These are phyloP conservation scores for Kryptolebias marmoratus DNA, from an alignment of 2,113 vertebrate genomes.

Conservation along the genomic window DNA sequence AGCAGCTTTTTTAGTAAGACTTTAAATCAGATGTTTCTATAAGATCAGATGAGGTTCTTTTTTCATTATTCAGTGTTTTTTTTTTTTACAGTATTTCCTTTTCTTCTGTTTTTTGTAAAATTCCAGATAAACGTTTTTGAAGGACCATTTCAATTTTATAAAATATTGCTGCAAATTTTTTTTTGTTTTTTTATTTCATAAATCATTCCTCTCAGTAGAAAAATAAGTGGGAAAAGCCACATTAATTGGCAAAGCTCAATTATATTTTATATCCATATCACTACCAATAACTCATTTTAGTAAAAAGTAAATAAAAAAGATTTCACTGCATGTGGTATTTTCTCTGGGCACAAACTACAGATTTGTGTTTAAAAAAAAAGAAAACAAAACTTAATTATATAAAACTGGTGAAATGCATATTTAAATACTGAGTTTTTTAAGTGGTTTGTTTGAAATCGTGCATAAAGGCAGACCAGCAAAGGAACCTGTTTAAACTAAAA, in stretches of 20 bases:
- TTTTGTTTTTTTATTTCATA: conserved; percentile 7
- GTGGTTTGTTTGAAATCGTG: conserved; percentile 44
- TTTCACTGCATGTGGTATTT: not conserved
- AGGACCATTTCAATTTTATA: conserved; percentile 39
- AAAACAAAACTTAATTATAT: conserved; percentile 11
- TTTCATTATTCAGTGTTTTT: not conserved
- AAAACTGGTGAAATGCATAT: conserved; percentile 22
- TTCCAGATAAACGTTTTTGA: conserved; percentile 29
- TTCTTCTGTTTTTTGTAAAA: conserved; percentile 21
- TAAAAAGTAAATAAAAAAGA: conserved; percentile 1
- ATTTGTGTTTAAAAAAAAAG: no score
- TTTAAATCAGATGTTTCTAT: conserved; percentile 10
- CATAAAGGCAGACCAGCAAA: conserved; percentile 19
- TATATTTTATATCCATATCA: conserved; percentile 11
- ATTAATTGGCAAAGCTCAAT: not conserved
- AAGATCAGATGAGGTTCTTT: not conserved
- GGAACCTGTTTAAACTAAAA: conserved; percentile 44
- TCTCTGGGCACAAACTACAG: not conserved
- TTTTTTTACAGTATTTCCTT: not conserved
- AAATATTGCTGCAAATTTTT: not conserved
- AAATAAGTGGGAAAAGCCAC: conserved; percentile 1
- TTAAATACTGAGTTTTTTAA: conserved; percentile 42
- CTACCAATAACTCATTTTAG: conserved; percentile 35
- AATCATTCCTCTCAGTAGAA: conserved; percentile 49
- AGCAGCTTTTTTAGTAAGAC: not conserved